Base-by-base conservation (phyloP, 2,113 vertebrate species). In the Cygnus atratus region DNA sequence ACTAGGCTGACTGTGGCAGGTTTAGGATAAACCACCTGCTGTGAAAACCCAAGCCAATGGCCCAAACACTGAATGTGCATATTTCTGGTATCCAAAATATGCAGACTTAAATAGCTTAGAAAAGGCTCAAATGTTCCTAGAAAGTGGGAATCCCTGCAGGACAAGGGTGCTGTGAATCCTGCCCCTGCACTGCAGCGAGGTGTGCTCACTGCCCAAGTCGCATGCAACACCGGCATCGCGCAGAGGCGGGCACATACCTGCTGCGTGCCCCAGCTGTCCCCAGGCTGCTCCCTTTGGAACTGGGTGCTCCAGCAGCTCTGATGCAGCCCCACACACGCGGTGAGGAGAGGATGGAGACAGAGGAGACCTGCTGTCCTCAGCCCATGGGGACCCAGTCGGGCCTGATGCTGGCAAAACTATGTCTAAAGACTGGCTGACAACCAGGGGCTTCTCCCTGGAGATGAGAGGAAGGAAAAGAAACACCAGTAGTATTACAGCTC, bases 221-320 rank as follows among this genome's bases (percentile, higher is more conserved):
- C 6, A 19, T 0, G 9, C 3, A 3, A 4, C 22, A 37, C 13
- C n/a, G 41, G 12, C 3, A 8, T 26, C 1, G 0, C 1, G 8
- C 26, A 0, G 0, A 86, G 33, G 10, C 3, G 2, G 33, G 29
- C 46, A 50, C 7, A 1, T 31, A n/a, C 15, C 28, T 3, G 1
- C 4, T 7, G 43, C 5, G 10, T 4, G 8, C 20, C 25, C 41
- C 65, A 26, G 13, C 37, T 41, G 19, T 13, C 18, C 54, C 44
- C 31, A 9, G 39, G 15, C 4, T 19, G 41, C 48, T 44, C 28
- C 71, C 25, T 50, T 9, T 37, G 28, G 26, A 68, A 15, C 29
- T 9, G 43, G 37, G 10, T 73, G 39, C 44, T 70, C 35, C 66
- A 71, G 39, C 55, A 78, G 77, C 54, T 79, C 66, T 39, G 61